Conservation (phyloP, 2,113 vertebrate genomes). For the Peucedramus taeniatus region DNA sequence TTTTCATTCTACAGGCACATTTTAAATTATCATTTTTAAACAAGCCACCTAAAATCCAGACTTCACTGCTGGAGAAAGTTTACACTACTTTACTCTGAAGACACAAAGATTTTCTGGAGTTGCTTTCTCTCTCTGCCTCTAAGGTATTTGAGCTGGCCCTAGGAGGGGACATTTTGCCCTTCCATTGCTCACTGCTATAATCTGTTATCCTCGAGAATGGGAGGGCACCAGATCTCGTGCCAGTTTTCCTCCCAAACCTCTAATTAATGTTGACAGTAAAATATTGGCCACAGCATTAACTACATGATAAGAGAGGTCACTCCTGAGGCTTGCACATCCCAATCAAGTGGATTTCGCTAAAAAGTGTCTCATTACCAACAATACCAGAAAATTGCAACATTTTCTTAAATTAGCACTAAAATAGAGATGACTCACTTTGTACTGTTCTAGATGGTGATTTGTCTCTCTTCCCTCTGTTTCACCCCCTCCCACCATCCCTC, state of each 20-base stretch:
- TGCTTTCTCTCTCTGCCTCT: neutral
- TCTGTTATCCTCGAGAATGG: neutral
- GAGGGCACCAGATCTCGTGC: neutral
- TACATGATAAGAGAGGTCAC: neutral
- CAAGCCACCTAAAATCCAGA: neutral
- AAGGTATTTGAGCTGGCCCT: neutral
- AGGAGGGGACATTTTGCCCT: neutral
- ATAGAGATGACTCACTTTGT: neutral
- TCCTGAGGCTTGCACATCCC: neutral
- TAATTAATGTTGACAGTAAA: conserved; percentile 28
- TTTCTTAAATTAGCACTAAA: neutral
- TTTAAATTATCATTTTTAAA: neutral
- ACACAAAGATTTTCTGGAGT: neutral
- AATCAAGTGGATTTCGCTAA: neutral
- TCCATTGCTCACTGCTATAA: neutral
- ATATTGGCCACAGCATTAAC: neutral
- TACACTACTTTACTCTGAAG: neutral
- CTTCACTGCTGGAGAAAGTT: neutral
- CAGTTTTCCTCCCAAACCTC: neutral
- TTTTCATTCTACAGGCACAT: neutral
- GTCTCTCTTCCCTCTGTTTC: neutral
- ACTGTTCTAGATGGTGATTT: neutral
- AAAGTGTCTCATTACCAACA: neutral
- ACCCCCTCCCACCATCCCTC: neutral
- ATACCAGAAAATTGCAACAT: neutral